Base-by-base conservation (phyloP, 2,888 invertebrate species). In the Oeneis ivallda region DNA sequence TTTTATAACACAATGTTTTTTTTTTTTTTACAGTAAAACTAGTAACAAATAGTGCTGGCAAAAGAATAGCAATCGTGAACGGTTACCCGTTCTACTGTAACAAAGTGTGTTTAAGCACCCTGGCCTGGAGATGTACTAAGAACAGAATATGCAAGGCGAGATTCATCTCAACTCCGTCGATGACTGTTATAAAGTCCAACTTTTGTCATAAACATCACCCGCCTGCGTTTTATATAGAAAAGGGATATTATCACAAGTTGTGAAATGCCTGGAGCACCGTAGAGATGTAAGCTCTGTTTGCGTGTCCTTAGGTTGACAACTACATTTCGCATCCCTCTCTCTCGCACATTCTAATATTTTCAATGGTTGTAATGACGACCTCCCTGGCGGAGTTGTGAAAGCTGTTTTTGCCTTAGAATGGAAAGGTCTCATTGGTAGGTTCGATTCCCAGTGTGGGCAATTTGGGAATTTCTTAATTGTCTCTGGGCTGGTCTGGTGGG, bases 131-230 rank as follows among this genome's bases (percentile, higher is more conserved):
- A 0, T 81, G 81, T 47, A 73, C 71, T 1, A 63, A 54, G 37
- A 72, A 73, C 7, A 69, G 68, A 15, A 41, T 62, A 6, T 77
- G 76, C 67, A 71, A 54, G 58, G 72, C 75, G 0, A 71, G 75
- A 10, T 71, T 77, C 43, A 58, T 68, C 34, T 62, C 70, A 8
- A 47, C 67, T 9, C 62, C 39, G 34, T 79, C 82, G 0, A 84
- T 83, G 39, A 81, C 81, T 62, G 84, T 89, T n/a, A 82, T 84
- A 47, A 85, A 84, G 4, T 82, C 87, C 6, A 86, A 85, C 68
- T 82, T 89, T 59, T 82, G 87, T 50, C 93, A 93, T 66, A 84
- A 82, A 53, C 92, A 93, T 68, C 84, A 85, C 2, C 76, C 75
- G 0, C 78, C 80, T 0, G 66, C 65, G 0, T 80, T 70, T 57